These are phyloP conservation scores for Dynastes tityus DNA, from an alignment of 2,888 invertebrate genomes.

Conservation along the genomic window DNA sequence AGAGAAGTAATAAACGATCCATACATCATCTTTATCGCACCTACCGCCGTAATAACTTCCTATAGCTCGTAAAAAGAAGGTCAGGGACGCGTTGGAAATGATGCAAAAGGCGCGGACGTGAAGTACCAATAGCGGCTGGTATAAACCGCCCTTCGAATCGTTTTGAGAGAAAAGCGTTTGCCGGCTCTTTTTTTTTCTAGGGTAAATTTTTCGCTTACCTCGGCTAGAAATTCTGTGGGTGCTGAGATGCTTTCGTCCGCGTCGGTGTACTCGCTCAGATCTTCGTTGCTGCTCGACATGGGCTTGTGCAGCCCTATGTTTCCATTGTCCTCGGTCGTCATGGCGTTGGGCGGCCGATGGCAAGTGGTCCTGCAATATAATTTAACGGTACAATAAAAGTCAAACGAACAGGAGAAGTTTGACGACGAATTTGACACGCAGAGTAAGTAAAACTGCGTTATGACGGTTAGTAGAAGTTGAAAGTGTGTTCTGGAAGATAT, in stretches of 20 bases:
- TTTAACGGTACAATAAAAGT: constrained; percentile 36
- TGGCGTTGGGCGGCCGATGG: constrained; percentile 48
- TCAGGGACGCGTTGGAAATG: neutral
- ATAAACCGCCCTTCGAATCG: no score
- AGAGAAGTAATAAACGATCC: constrained; percentile 30
- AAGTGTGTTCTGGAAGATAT: neutral
- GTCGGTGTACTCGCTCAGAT: constrained; percentile 80
- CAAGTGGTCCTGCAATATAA: constrained; percentile 43
- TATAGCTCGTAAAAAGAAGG: constrained; percentile 20
- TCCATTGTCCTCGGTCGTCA: constrained; percentile 70
- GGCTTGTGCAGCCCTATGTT: constrained; percentile 67
- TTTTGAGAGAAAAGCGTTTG: neutral
- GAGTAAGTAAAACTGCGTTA: neutral
- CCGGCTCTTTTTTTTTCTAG: no score
- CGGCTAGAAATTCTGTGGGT: constrained; percentile 84
- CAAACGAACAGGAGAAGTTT: neutral
- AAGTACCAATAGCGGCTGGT: neutral
- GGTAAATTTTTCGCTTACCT: constrained; percentile 71
- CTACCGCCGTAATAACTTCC: constrained; percentile 27
- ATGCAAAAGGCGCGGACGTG: neutral
- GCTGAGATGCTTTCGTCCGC: constrained; percentile 83
- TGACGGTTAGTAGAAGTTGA: neutral
- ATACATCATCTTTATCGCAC: constrained; percentile 36
- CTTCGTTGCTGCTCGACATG: constrained; percentile 76
- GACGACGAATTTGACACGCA: neutral